Conservation (phyloP, 2,113 vertebrate genomes). For the Coregonus clupeaformis region DNA sequence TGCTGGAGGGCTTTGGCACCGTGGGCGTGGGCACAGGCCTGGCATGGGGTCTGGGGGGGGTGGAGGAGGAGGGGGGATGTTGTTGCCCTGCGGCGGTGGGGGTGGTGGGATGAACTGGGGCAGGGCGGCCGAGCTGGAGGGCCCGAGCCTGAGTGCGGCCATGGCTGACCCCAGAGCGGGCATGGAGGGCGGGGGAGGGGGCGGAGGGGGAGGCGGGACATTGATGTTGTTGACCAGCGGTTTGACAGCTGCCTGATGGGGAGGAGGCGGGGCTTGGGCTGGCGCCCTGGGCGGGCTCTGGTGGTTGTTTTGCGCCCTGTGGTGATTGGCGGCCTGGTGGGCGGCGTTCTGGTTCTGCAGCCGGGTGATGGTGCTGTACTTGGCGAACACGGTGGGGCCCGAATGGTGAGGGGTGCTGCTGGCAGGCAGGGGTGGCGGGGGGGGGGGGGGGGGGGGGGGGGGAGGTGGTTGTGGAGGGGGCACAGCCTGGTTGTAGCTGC, state of each 20-base stretch:
- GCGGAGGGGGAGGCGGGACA: constrained; percentile 69
- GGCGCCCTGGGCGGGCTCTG: constrained; percentile 45
- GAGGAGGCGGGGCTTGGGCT: neutral
- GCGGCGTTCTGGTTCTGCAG: constrained; percentile 75
- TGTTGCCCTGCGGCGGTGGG: constrained; percentile 51
- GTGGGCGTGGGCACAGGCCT: constrained; percentile 2
- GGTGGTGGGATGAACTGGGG: constrained; percentile 74
- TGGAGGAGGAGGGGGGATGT: constrained; percentile 69
- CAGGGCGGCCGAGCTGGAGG: constrained; percentile 64
- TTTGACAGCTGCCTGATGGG: constrained; percentile 54
- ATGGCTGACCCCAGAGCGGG: constrained; percentile 82
- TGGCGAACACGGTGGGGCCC: constrained; percentile 79
- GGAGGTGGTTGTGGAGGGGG: constrained; percentile 41
- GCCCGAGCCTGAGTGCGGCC: constrained; percentile 79
- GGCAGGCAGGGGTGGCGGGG: constrained; percentile 56
- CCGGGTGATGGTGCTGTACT: constrained; percentile 87
- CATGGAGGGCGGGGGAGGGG: constrained; percentile 68
- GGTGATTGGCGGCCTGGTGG: constrained; percentile 59
- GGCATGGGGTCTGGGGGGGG: constrained; percentile 48
- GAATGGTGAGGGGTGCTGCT: constrained; percentile 70
- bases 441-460: constrained; percentile 71
- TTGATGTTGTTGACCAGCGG: constrained; percentile 71
- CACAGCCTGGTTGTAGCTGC: neutral
- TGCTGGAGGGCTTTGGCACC: constrained; percentile 54
- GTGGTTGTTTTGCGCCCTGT: constrained; percentile 47